Evolutionary conservation across 2,888 invertebrate species (phyloP).

Genomic region (Laspeyria flexula): DNA sequence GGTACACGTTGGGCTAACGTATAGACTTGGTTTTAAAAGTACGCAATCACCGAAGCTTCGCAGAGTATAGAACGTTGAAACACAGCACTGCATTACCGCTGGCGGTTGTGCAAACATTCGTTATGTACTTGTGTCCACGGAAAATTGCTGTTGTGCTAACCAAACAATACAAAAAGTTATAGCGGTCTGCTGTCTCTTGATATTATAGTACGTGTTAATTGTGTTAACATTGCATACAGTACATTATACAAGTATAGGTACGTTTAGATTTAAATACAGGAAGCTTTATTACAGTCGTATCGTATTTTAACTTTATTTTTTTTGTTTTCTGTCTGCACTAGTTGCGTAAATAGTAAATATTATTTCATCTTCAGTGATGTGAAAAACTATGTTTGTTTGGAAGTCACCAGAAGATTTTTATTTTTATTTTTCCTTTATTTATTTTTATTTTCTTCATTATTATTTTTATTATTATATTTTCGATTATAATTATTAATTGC

Average conservation of each 20-base stretch:
- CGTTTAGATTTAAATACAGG: neutral
- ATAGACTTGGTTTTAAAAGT: slow-evolving; percentile 8
- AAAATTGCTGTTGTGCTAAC: slow-evolving; percentile 44
- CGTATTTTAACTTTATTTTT: no score
- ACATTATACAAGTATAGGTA: slow-evolving; percentile 1
- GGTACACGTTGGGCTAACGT: no score
- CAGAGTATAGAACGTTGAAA: neutral
- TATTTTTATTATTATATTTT: no score
- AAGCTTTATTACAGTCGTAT: neutral
- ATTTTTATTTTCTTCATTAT: no score
- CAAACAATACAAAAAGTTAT: slow-evolving; percentile 44
- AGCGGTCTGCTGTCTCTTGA: slow-evolving; percentile 33
- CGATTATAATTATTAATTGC: no score
- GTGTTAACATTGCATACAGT: slow-evolving; percentile 37
- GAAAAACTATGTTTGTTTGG: no score
- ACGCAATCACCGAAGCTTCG: no score
- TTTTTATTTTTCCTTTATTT: no score
- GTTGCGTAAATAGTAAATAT: no score
- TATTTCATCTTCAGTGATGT: no score
- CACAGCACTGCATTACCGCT: slow-evolving; percentile 30
- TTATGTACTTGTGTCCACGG: slow-evolving; percentile 47
- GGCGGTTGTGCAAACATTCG: slow-evolving; percentile 53
- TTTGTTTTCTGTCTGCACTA: no score
- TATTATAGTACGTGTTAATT: slow-evolving; percentile 42
- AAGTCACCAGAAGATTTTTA: no score